Evolutionary conservation across 1,140 invertebrate species (phyloP), one percentile per base, ranked within the genome.

Genomic region (Drosophila ambigua): DNA sequence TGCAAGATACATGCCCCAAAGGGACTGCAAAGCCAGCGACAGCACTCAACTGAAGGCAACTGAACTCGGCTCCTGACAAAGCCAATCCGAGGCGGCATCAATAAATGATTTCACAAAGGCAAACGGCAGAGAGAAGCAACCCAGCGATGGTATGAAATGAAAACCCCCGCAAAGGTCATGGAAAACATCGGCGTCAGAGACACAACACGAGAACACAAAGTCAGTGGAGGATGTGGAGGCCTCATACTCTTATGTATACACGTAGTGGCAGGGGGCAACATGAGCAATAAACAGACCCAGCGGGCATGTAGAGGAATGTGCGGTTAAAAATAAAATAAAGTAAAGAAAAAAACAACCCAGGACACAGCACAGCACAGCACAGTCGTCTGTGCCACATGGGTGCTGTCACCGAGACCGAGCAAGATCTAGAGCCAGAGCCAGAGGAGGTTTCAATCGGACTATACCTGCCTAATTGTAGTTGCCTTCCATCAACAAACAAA

Each of bases 81-180:
- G 66, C 44, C 60, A 72, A 59, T 63, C 73, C 46, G 50, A 26
- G 13, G 60, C 77, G 50, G 82, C 78, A 87, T 88, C 83, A 82
- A 87, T 87, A 85, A 85, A 88, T 87, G 82, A 87, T 87, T 87
- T 80, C 80, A 87, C 83, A 87, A 87, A 79, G 82, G 73, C 72
- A 53, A 61, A 54, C 24, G 46, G 39, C 28, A 48, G 0, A 6
- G 26, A 72, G 54, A 62, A 57, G 23, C 48, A 53, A 46, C 41
- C 16, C 23, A 24, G 35, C 15, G 9, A 7, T 13, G 35, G 28
- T 4, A 53, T 6, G 16, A 8, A 71, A 74, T 72, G 75, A 65
- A 87, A 87, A 85, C 82, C 79, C 82, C 82, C 82, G 82, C 82
- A 87, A 88, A 87, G 82, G 82, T 87, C 82, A 87, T 87, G 83